Evolutionary conservation across 1,140 invertebrate genomes (phyloP).

Genomic region (Lucilia sericata): DNA sequence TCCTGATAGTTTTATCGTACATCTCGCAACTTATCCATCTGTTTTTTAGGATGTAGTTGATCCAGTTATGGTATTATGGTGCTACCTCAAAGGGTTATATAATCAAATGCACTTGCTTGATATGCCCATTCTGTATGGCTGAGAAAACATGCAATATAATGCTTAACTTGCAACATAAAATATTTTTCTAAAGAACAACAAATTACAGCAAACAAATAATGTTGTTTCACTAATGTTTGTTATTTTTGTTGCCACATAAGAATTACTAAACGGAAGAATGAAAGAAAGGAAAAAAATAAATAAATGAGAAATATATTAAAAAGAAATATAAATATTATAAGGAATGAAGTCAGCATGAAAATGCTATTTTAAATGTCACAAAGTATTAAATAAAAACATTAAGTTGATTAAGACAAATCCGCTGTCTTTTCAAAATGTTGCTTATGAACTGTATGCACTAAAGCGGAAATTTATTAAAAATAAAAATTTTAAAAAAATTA

Average conservation of each 20-base stretch:
- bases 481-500: no score
- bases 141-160: neutral
- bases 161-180: neutral
- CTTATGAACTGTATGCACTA: no score
- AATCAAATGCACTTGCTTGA: neutral
- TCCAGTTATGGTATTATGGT: no score
- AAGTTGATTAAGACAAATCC: no score
- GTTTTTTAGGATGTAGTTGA: no score
- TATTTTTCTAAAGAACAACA: neutral
- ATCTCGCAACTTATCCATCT: no score
- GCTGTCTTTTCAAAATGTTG: no score
- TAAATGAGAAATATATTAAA: neutral
- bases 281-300: neutral
- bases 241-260: neutral
- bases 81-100: neutral
- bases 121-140: neutral
- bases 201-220: constrained; percentile 17
- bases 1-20: no score
- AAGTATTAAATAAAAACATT: neutral
- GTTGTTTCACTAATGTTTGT: neutral
- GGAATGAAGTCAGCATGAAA: constrained; percentile 3
- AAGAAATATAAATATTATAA: no score
- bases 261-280: neutral
- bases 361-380: constrained; percentile 1
- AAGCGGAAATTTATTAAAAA: no score